Evolutionary conservation across 2,888 invertebrate species (phyloP), one percentile per base, ranked within the genome.

Genomic region (Physocephala rufipes): DNA sequence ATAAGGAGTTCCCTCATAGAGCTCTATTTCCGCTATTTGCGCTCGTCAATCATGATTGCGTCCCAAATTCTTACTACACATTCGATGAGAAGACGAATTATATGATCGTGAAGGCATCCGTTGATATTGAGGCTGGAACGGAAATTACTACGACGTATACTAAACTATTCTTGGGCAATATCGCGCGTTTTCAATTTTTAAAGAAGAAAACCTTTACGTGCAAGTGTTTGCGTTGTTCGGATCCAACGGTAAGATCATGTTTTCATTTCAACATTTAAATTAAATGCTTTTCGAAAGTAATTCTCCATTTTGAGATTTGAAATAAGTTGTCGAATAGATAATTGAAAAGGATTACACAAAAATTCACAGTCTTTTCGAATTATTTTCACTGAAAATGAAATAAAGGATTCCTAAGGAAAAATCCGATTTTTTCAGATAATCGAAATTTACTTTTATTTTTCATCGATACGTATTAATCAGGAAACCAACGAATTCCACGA

Each of bases 11-110:
- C 75, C 88, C 88, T 71, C 86, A 90, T 71, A 87, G 91, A 72
- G 91, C 90, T 65, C 85, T 93, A 75, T 93, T 90, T 84, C 89
- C 91, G 2, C 88, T 89, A 69, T 90, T 91, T 9, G 90, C 90
- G 36, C 88, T 93, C 85, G 88, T 93, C 86, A 89, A 92, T 79
- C 93, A 93, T 81, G 90, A 90, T 79, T 93, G 93, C 82, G 88
- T 87, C 76, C 90, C 93, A 61, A 93, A 93, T 80, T 92, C 92
- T 0, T 89, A 90, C 75, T 92, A 93, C 79, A 87, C 89, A 65
- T 91, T 91, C 64, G 90, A 89, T 47, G 88, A 89, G 51, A 84
- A 82, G 76, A 88, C 90, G 69, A 88, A 88, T 80, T 85, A 87
- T 76, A 88, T 93, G 78, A 88, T 89, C 24, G 85, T 92, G 2